Evolutionary conservation across 2,888 invertebrate species (phyloP), one percentile per base, ranked within the genome.

Genomic region (Sipha maydis): DNA sequence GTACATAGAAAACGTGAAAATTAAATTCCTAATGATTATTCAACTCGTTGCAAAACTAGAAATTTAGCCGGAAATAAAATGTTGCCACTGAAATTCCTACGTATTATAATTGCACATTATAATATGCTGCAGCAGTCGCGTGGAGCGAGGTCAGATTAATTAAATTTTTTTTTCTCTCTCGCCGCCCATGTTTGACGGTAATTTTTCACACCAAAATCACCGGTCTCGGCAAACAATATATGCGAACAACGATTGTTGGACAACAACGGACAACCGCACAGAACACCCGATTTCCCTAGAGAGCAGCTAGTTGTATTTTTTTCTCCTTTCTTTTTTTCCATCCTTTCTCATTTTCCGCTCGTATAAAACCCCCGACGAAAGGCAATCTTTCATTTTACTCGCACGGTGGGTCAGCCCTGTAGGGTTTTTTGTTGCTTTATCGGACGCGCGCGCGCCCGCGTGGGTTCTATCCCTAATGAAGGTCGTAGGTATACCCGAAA

Each of bases 261-360:
- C 69, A 28, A 25, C 85, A 67, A 67, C 84, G 76, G 67, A 67
- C n/a, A 85, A 78, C 77, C 85, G 69, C 85, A 78, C 77, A 77
- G 67, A 85, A 85, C 31, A 77, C 85, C 85, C 85, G 77, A 85
- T 85, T 85, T 85, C 85, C 85, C 85, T 48, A 78, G 85, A 28
- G 85, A 85, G 69, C 31, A 85, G 69, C 31, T 48, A 31, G 80
- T 67, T 38, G 80, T 80, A 38, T 80, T 28, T 38, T 28, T 38
- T 61, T 67, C 67, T 28, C 19, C n/a, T 4, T 21, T 31, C 5
- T 54, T n/a, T 31, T 28, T 34, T 21, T 34, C 31, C 31, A 25
- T 56, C 38, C 38, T 75, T 80, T 67, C 56, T 61, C 84, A 17
- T 75, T 84, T 84, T 76, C 75, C 41, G 54, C 38, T n/a, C 56